Evolutionary conservation across 2,113 vertebrate species (phyloP).

Genomic region (Oxygymnocypris stewartii): DNA sequence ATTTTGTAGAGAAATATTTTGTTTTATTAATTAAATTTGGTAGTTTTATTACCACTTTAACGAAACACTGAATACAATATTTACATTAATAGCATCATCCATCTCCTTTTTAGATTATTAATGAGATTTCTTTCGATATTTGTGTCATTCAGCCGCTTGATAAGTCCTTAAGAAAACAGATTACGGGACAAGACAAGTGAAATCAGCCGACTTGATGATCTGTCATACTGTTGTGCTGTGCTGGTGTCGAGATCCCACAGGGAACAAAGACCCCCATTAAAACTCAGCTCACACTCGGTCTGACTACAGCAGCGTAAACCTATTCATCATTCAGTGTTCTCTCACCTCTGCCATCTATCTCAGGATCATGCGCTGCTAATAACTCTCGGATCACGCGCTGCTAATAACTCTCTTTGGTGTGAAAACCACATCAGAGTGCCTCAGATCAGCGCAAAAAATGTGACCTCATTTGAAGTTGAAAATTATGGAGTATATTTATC

Average conservation of each 20-base stretch:
- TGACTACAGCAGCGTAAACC: conserved; percentile 32
- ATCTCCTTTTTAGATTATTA: background rate
- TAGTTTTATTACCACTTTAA: background rate
- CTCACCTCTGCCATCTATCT: conserved; percentile 23
- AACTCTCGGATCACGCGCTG: background rate
- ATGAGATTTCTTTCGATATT: background rate
- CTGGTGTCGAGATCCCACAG: background rate
- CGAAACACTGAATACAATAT: background rate
- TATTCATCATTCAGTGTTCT: conserved; percentile 33
- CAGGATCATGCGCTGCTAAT: background rate
- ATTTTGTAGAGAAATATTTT: too few species aligned
- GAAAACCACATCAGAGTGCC: background rate
- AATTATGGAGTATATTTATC: background rate
- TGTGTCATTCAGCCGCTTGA: background rate
- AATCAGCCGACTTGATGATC: background rate
- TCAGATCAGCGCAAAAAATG: background rate
- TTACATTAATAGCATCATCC: background rate
- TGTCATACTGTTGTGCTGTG: background rate
- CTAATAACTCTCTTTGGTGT: conserved; percentile 23
- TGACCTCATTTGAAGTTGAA: background rate
- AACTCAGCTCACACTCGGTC: conserved; percentile 12
- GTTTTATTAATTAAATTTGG: background rate
- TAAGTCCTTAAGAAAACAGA: conserved; percentile 6
- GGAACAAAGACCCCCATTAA: conserved; percentile 24
- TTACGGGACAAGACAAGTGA: conserved; percentile 12